Evolutionary conservation across 2,888 invertebrate species (phyloP), one percentile per base, ranked within the genome.

Genomic region (Scaptomyza tumidula): DNA sequence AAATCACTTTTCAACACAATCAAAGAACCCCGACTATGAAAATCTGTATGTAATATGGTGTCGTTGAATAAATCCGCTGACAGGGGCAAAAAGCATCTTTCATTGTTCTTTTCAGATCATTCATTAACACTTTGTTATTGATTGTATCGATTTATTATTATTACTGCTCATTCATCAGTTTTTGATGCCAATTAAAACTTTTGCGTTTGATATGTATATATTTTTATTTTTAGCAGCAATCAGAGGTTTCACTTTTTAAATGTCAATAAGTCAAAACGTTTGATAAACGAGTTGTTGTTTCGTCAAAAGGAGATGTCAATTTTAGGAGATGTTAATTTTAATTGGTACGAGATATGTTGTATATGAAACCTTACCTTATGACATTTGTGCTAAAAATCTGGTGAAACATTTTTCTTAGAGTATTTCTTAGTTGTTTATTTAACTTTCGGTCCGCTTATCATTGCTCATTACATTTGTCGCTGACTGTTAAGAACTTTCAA

Each of bases 81-180:
- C 59, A 35, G 1, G 29, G 43, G 49, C 45, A 29, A 44, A 31
- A 27, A 0, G 31, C 14, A 41, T 41, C 16, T 70, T 58, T 41
- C 29, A 53, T 53, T 48, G 54, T 61, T 41, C 41, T 37, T 29
- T 29, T 3, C 29, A 31, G 16, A 9, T 49, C 41, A 74, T 70
- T 80, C 62, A 78, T 81, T 84, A 80, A 49, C 70, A 79, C 68
- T 61, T 60, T 50, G 27, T 50, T 45, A 9, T 39, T 24, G 14
- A 29, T 7, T 7, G 29, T 29, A 37, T 37, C 53, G 16, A 49
- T 41, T 37, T 14, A 35, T 49, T 31, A 16, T 24, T 50, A 45
- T 24, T 24, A 24, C 24, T 24, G 41, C 16, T 9, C 9, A 16
- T 16, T 41, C 41, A 41, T 41, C 16, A 41, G 1, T 10, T 41